Base-by-base conservation (phyloP, 1,140 invertebrate genomes). In the Hirudo medicinalis region DNA sequence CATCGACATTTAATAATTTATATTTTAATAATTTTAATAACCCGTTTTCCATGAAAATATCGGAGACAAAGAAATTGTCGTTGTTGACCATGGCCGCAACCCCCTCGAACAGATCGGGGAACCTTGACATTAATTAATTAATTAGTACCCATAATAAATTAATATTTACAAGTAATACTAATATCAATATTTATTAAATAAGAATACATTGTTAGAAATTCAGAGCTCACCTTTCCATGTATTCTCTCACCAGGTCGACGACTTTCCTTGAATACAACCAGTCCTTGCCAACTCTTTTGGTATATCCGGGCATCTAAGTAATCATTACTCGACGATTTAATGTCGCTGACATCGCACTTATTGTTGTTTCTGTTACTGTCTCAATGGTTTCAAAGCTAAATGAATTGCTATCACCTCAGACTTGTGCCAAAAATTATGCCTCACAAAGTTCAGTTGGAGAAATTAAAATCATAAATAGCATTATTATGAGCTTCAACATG, bases 191-290 rank as follows among this genome's bases (percentile, higher is more conserved):
- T 29, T 15, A 49, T 49, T 15, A 13, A 49, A 15, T 13, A 49
- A 5, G 9, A 49, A 49, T 49, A 13, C 9, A 49, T 17, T 11
- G 11, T 40, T 49, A 49, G 3, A 17, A 49, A 49, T 15, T 49
- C 43, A 63, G 29, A 15, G 75, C 76, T 77, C 72, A 82, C 72
- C 85, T 83, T 15, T 81, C 69, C 72, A 88, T 85, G 78, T 93
- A 96, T 3, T 83, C 79, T 32, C 80, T 76, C 22, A 96, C 85
- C 0, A 89, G 79, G n/a, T 88, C 81, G 0, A 91, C 76, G 19
- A 89, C 86, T 76, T 89, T 88, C n/a, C 83, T 76, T 1, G 92
- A 91, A 78, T 94, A 96, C 11, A 86, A 79, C 92, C 92, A 96
- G 29, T 85, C 79, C 27, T 76, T 78, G 20, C 78, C 74, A 0